These are phyloP conservation scores for Drosophila neocordata DNA, from an alignment of 1,140 invertebrate genomes.

Conservation along the genomic window DNA sequence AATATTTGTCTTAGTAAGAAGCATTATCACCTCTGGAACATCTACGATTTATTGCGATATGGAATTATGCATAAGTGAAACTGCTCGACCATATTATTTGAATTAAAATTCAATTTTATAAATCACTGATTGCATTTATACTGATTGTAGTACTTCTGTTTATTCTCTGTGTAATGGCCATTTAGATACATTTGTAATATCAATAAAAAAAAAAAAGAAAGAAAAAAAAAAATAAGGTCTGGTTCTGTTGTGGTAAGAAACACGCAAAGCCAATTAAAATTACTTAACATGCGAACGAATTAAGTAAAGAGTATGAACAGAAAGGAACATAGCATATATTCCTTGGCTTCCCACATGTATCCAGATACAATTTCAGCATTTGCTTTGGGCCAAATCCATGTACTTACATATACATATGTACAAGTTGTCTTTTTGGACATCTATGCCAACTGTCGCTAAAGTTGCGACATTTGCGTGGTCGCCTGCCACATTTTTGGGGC, in stretches of 20 bases:
- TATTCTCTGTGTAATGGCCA: not conserved
- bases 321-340: constrained; percentile 17
- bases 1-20: not conserved
- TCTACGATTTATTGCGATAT: too few relatives aligned
- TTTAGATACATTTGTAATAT: constrained; percentile 14
- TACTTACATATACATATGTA: not conserved
- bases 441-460: constrained; percentile 21
- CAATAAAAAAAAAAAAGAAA: constrained; percentile 12
- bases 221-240: not conserved
- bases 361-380: not conserved
- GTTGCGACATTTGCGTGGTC: constrained; percentile 16
- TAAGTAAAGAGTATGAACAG: constrained; percentile 18
- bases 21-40: too few relatives aligned
- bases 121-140: not conserved
- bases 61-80: too few relatives aligned
- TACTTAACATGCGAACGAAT: constrained; percentile 22
- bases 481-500: constrained; percentile 13
- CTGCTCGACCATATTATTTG: not conserved
- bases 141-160: not conserved
- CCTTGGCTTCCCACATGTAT: constrained; percentile 15
- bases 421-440: constrained; percentile 21
- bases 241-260: constrained; percentile 16
- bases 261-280: constrained; percentile 29
- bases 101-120: not conserved
- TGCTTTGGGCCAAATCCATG: not conserved